A percentile compares a stretch with the other conserved stretches of the same genome.
Conservation (phyloP, 2,888 invertebrate genomes). For the Troides aeacus region DNA sequence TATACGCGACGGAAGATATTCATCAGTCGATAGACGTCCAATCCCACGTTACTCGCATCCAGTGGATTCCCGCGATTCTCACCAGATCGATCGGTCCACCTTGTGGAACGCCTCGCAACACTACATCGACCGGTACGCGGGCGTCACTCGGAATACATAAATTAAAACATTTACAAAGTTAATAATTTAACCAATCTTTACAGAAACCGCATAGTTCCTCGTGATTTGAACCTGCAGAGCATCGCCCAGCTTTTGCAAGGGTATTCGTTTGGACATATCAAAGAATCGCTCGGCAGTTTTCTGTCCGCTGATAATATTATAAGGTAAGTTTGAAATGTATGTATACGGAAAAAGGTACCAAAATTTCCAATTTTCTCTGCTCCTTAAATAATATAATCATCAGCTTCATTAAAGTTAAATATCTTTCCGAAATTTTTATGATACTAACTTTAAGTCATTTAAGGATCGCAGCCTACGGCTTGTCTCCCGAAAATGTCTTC, state of each 20-base stretch:
- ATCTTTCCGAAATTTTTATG: neutral
- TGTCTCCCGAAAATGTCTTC: conserved; percentile 49
- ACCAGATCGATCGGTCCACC: too few relatives aligned
- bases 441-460: neutral
- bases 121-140: too few relatives aligned
- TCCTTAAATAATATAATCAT: too few relatives aligned
- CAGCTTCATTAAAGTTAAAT: neutral
- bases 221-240: conserved; percentile 48
- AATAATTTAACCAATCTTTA: conserved; percentile 25
- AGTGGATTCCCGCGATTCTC: too few relatives aligned
- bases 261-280: conserved; percentile 51
- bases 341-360: neutral
- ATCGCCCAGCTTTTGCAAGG: conserved; percentile 54
- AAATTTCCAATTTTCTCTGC: too few relatives aligned
- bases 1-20: too few relatives aligned
- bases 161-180: too few relatives aligned
- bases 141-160: too few relatives aligned
- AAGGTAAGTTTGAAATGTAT: conserved; percentile 42
- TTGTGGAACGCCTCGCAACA: too few relatives aligned
- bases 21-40: too few relatives aligned
- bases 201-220: conserved; percentile 54
- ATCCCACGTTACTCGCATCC: too few relatives aligned
- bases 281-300: conserved; percentile 46
- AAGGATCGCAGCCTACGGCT: conserved; percentile 56
- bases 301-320: conserved; percentile 49